phyloP scores from a whole-genome alignment of 2,797 vertebrate species.

The Halcyon leucocephala region DNA sequence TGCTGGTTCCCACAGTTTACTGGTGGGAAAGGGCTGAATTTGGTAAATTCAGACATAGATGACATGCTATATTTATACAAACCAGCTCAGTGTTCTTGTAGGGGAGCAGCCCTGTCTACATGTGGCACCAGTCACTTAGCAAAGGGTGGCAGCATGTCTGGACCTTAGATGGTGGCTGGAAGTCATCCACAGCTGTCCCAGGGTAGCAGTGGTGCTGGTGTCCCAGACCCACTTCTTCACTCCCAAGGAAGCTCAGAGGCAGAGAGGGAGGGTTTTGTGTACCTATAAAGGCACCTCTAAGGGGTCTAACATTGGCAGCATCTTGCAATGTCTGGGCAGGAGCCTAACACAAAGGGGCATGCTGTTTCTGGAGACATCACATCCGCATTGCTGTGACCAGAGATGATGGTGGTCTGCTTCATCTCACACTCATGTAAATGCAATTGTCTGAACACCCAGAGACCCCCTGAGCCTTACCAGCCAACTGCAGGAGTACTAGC shows the following conservation, averaged over 20 bases:
- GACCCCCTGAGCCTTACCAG: background rate
- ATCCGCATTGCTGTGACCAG: background rate
- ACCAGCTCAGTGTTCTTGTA: background rate
- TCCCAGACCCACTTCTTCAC: rapidly evolving
- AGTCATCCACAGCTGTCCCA: background rate
- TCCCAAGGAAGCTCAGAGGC: background rate
- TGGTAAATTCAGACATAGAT: conserved; percentile 8
- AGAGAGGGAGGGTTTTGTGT: background rate
- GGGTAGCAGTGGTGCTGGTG: background rate
- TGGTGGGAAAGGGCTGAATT: conserved; percentile 27
- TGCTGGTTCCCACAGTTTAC: conserved; percentile 20
- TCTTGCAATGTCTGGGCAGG: rapidly evolving
- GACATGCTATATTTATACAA: conserved; percentile 9
- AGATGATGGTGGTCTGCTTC: background rate
- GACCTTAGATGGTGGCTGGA: background rate
- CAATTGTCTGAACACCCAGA: background rate
- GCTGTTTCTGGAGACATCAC: background rate
- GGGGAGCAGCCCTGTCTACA: background rate
- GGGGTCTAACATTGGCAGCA: background rate
- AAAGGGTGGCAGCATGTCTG: background rate
- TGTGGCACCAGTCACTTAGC: background rate
- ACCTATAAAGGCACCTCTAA: background rate
- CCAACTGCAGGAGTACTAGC: background rate
- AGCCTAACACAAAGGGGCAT: background rate
- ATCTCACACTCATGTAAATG: background rate